phyloP scores from a whole-genome alignment of 2,113 vertebrate species.

The Lophius piscatorius region DNA sequence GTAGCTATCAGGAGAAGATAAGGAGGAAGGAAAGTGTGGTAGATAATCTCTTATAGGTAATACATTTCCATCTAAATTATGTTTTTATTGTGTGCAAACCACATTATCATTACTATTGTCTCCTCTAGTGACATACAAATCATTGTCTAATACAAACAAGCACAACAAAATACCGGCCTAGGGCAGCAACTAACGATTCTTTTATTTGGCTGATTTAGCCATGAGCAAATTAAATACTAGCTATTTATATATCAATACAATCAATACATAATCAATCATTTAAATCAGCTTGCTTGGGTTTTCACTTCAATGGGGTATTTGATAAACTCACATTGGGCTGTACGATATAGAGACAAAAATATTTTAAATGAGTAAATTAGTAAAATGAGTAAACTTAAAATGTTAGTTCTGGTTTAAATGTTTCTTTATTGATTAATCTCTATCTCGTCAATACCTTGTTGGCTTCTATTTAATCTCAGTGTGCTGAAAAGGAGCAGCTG shows the following conservation, averaged over 20 bases:
- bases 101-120: conserved; percentile 11
- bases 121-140: conserved; percentile 2
- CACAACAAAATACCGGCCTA: neutral
- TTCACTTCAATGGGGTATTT: too few species aligned
- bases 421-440: neutral
- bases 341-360: neutral
- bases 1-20: conserved; percentile 37
- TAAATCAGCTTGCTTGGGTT: neutral
- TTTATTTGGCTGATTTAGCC: neutral
- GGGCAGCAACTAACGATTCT: neutral
- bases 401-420: neutral
- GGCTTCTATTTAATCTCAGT: conserved; percentile 7
- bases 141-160: neutral
- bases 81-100: conserved; percentile 6
- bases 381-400: too few species aligned
- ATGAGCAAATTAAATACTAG: neutral
- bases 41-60: conserved; percentile 12
- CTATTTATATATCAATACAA: neutral
- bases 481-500: conserved; percentile 22
- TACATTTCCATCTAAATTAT: conserved; percentile 5
- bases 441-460: conserved; percentile 1
- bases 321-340: neutral
- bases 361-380: too few species aligned
- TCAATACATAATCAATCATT: neutral
- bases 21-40: conserved; percentile 16